These are phyloP conservation scores for Taxidea taxus DNA, from an alignment of 2,113 vertebrate species.

Conservation along the genomic window DNA sequence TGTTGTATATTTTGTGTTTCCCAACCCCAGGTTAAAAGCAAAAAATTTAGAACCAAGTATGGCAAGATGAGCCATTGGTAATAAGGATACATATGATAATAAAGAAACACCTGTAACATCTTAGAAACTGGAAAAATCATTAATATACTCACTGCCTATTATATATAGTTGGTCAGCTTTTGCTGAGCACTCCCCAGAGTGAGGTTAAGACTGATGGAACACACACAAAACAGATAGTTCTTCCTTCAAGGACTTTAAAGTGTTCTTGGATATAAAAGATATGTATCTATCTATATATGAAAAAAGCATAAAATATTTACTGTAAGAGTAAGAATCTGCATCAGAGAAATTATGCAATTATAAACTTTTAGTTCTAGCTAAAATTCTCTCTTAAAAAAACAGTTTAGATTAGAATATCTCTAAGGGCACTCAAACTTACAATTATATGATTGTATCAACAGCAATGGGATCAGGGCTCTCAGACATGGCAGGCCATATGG, in stretches of 20 bases:
- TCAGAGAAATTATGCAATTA: not conserved
- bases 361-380: slow-evolving; percentile 6
- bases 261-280: not conserved
- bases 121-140: not conserved
- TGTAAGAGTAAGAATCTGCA: not conserved
- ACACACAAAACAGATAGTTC: not conserved
- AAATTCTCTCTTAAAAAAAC: slow-evolving; percentile 23
- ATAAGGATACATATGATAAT: not conserved
- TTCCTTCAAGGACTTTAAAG: not conserved
- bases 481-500: not conserved
- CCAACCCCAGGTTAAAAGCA: not conserved
- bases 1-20: not conserved
- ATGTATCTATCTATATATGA: not conserved
- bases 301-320: not conserved
- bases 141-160: not conserved
- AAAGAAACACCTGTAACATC: not conserved
- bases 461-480: not conserved
- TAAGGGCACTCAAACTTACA: not conserved
- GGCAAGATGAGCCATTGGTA: not conserved
- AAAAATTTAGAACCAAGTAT: not conserved
- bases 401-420: not conserved
- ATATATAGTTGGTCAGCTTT: not conserved
- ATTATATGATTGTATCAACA: not conserved
- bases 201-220: not conserved
- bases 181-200: not conserved